Percentiles rank a stretch among this genome's conserved stretches.
phyloP scores from a whole-genome alignment of 2,797 vertebrate genomes.

The Phoebastria nigripes region DNA sequence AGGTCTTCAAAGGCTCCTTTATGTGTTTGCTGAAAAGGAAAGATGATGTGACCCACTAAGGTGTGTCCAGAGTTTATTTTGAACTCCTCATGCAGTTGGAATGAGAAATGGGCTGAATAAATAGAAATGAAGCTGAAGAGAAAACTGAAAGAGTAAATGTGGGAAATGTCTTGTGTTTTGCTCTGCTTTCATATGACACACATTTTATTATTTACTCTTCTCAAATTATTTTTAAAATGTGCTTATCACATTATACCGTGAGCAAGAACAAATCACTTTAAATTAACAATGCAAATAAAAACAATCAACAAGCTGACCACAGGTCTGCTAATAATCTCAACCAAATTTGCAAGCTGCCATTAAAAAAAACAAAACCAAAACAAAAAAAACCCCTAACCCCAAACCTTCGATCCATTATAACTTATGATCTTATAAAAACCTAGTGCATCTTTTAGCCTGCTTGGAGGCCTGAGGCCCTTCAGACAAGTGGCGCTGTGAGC shows the following conservation, averaged over 20 bases:
- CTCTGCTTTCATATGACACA: neutral
- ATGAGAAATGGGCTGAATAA: neutral
- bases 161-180: neutral
- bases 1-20: neutral
- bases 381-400: rapidly evolving
- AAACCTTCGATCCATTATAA: neutral
- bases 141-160: neutral
- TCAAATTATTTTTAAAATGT: neutral
- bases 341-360: neutral
- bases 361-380: neutral
- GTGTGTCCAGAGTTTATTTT: neutral
- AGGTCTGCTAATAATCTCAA: neutral
- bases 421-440: neutral
- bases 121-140: neutral
- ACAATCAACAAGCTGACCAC: neutral
- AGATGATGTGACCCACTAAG: neutral
- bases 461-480: neutral
- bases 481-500: neutral
- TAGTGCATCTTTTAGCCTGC: neutral
- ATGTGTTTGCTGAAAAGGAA: neutral
- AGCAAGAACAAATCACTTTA: neutral
- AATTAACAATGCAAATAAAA: neutral
- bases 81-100: neutral
- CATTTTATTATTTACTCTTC: neutral
- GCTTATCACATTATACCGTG: neutral